A percentile compares a stretch with the other conserved stretches of the same genome.
These are phyloP conservation scores for Drepanosiphum platanoidis DNA, from an alignment of 2,888 invertebrate genomes.

Conservation along the genomic window DNA sequence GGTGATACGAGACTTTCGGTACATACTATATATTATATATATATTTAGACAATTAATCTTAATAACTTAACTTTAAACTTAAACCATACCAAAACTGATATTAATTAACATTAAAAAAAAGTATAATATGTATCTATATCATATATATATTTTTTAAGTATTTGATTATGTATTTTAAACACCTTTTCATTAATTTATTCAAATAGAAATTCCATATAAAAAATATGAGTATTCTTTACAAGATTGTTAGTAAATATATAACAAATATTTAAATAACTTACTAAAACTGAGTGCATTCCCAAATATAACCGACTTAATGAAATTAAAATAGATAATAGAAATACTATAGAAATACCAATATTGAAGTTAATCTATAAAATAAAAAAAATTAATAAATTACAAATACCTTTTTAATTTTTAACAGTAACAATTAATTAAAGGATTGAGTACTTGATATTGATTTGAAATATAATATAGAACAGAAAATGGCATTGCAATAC, in stretches of 20 bases:
- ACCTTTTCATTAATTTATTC: too few relatives aligned
- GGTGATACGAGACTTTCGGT: too few relatives aligned
- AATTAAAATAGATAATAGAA: slow-evolving; percentile 77
- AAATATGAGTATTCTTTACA: too few relatives aligned
- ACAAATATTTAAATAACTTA: slow-evolving; percentile 67
- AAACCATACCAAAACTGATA: too few relatives aligned
- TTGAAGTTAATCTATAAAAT: slow-evolving; percentile 68
- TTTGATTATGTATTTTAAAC: too few relatives aligned
- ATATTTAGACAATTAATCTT: too few relatives aligned
- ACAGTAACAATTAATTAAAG: not conserved
- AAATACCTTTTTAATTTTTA: slow-evolving; percentile 17
- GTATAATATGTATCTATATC: too few relatives aligned
- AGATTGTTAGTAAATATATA: not conserved
- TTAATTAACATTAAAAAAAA: too few relatives aligned
- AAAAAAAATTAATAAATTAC: slow-evolving; percentile 48
- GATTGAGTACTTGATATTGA: slow-evolving; percentile 73
- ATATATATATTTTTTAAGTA: slow-evolving; percentile 30
- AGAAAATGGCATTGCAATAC: slow-evolving; percentile 86
- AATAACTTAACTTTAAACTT: too few relatives aligned
- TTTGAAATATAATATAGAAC: slow-evolving; percentile 82
- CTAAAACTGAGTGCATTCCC: slow-evolving; percentile 92
- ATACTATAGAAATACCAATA: slow-evolving; percentile 68
- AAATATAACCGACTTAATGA: slow-evolving; percentile 88
- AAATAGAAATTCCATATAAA: too few relatives aligned
- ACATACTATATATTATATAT: too few relatives aligned